These are phyloP conservation scores for Diloba caeruleocephala DNA, from an alignment of 2,888 invertebrate species.

Conservation along the genomic window DNA sequence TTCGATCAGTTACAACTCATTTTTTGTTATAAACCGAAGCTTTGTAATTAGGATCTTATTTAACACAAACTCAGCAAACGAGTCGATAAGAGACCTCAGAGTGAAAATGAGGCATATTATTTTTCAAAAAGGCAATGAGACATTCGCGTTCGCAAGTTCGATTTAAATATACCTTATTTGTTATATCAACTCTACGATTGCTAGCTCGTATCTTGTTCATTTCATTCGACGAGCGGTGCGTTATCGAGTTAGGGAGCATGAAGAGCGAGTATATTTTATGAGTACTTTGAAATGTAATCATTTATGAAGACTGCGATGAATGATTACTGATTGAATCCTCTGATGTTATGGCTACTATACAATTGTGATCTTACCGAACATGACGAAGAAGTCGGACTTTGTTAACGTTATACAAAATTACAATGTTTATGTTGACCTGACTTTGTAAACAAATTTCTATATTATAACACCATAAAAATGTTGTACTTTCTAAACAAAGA, in stretches of 20 bases:
- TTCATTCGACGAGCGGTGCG: constrained; percentile 1
- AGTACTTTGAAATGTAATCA: constrained; percentile 7
- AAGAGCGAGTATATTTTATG: not conserved
- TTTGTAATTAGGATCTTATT: too few relatives aligned
- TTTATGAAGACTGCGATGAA: constrained; percentile 14
- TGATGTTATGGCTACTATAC: constrained; percentile 9
- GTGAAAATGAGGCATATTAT: not conserved
- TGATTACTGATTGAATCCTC: constrained; percentile 1
- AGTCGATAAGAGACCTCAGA: not conserved
- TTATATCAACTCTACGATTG: not conserved
- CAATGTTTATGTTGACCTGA: constrained; percentile 25
- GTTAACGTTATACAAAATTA: constrained; percentile 6
- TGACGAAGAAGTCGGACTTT: constrained; percentile 2
- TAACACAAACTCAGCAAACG: not conserved
- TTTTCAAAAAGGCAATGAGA: not conserved
- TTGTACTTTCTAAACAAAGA: constrained; percentile 5
- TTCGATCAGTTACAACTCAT: too few relatives aligned
- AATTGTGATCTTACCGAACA: constrained; percentile 1
- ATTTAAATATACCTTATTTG: not conserved
- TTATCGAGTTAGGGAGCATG: constrained; percentile 1
- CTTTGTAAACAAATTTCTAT: constrained; percentile 8
- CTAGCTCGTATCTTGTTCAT: not conserved
- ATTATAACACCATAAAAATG: constrained; percentile 19
- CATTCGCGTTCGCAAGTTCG: not conserved
- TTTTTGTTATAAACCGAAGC: too few relatives aligned